These are phyloP conservation scores for Drosophila busckii DNA, from an alignment of 1,140 invertebrate species.

Conservation along the genomic window DNA sequence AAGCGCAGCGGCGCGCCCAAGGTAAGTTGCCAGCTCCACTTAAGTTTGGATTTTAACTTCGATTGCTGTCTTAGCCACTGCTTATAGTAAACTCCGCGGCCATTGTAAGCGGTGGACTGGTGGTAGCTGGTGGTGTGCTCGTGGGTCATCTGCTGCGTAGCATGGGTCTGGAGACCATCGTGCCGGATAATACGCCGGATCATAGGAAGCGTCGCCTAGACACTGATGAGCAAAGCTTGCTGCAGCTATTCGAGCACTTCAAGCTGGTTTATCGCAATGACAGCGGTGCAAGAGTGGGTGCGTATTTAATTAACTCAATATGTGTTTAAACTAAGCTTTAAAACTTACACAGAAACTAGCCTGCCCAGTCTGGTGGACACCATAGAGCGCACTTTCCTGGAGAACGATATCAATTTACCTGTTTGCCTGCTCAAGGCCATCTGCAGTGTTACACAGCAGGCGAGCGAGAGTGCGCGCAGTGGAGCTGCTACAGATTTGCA, in stretches of 20 bases:
- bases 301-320: not conserved
- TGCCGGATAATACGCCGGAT: conserved; percentile 11
- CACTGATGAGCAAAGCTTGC: conserved; percentile 21
- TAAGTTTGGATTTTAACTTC: not conserved
- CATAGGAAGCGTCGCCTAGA: conserved; percentile 11
- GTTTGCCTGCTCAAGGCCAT: conserved; percentile 56
- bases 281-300: conserved; percentile 57
- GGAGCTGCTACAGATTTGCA: conserved; percentile 44
- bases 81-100: conserved; percentile 60
- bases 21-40: conserved; percentile 11
- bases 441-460: conserved; percentile 38
- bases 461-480: conserved; percentile 18
- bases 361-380: conserved; percentile 41
- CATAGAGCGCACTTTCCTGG: conserved; percentile 48
- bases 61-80: conserved; percentile 25
- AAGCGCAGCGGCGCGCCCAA: conserved; percentile 45
- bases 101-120: conserved; percentile 46
- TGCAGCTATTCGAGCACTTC: conserved; percentile 49
- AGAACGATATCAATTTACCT: conserved; percentile 53
- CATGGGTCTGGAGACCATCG: conserved; percentile 42
- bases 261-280: conserved; percentile 62
- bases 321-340: not conserved
- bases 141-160: conserved; percentile 56
- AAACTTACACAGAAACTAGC: conserved; percentile 32
- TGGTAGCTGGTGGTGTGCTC: conserved; percentile 40